phyloP scores from a whole-genome alignment of 2,797 vertebrate species.

The Todus mexicanus region DNA sequence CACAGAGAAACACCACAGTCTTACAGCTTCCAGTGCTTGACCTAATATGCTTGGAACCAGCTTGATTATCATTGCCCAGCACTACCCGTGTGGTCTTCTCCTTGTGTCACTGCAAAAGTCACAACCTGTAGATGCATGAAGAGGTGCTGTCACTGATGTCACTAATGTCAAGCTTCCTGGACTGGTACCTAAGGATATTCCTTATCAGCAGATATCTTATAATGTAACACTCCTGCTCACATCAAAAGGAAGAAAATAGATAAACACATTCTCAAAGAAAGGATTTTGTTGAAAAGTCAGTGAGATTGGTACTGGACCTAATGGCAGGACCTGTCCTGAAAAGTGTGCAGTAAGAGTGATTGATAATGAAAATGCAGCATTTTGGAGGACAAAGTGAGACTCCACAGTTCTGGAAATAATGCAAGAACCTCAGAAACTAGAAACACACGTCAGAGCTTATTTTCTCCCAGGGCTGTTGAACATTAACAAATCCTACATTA shows the following conservation, averaged over 20 bases:
- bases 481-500: neutral
- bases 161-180: neutral
- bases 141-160: neutral
- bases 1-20: neutral
- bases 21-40: neutral
- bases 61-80: neutral
- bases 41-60: neutral
- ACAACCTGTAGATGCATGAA: neutral
- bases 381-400: neutral
- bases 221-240: neutral
- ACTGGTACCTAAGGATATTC: neutral
- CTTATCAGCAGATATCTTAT: neutral
- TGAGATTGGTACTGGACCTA: neutral
- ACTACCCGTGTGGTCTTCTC: neutral
- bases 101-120: neutral
- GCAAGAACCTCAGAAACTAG: neutral
- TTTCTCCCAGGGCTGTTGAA: neutral
- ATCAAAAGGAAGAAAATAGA: neutral
- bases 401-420: neutral
- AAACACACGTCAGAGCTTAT: neutral
- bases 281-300: neutral
- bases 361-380: neutral
- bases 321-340: neutral
- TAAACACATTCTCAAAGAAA: neutral
- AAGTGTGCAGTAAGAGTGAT: neutral